Conservation (phyloP, 2,888 invertebrate genomes). For the Drosophila rellima region DNA sequence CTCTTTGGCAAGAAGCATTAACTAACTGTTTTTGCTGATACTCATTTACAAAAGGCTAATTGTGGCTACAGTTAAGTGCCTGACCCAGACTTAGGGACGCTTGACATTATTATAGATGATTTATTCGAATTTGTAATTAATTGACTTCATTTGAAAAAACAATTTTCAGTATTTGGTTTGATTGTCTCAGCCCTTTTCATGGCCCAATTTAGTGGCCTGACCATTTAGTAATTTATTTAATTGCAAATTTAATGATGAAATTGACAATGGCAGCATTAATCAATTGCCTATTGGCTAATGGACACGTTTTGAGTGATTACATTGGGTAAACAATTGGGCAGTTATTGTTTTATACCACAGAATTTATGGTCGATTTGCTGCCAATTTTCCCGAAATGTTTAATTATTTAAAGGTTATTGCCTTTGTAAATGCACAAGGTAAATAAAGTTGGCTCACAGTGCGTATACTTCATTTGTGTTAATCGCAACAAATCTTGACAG, state of each 20-base stretch:
- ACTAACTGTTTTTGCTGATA: conserved; percentile 31
- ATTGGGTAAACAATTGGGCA: conserved; percentile 36
- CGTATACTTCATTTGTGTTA: conserved; percentile 17
- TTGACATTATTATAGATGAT: conserved; percentile 49
- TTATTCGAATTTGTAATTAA: conserved; percentile 51
- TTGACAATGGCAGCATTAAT: conserved; percentile 58
- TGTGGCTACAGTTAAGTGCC: conserved; percentile 39
- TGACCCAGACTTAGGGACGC: neutral
- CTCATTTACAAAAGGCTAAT: conserved; percentile 31
- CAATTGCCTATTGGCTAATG: conserved; percentile 48
- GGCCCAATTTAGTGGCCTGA: conserved; percentile 26
- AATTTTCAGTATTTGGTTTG: conserved; percentile 35
- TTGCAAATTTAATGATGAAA: conserved; percentile 47
- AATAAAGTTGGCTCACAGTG: neutral
- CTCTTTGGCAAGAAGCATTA: conserved; percentile 7
- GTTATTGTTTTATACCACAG: conserved; percentile 29
- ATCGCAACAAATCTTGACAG: neutral
- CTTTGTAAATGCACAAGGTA: neutral
- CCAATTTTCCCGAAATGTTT: conserved; percentile 4
- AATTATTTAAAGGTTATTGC: neutral
- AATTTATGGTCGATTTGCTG: conserved; percentile 20
- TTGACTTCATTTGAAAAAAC: conserved; percentile 36
- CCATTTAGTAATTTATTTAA: conserved; percentile 52
- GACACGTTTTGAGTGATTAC: conserved; percentile 28
- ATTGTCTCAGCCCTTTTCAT: conserved; percentile 25